Percentiles rank a stretch among this genome's conserved stretches.
Evolutionary conservation across 1,140 invertebrate species (phyloP).

Genomic region (Theocolax elegans): DNA sequence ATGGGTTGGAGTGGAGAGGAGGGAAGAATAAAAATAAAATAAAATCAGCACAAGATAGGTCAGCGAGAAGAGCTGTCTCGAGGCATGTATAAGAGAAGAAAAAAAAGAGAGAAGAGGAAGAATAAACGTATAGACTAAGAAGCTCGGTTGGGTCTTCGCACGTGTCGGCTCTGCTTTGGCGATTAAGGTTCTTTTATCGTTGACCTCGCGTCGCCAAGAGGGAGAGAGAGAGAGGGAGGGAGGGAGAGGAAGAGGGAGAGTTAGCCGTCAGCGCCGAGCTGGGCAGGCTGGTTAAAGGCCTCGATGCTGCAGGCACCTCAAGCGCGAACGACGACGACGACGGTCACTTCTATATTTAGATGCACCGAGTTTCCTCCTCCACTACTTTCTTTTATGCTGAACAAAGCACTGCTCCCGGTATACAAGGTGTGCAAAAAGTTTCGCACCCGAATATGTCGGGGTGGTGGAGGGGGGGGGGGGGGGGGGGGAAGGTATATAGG

Average conservation of each 20-base stretch:
- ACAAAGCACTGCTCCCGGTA: conserved; percentile 60
- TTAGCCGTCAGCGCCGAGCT: too few relatives aligned
- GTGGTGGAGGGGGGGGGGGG: too few relatives aligned
- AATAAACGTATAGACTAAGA: background rate
- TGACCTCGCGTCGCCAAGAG: conserved; percentile 22
- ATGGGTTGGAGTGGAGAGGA: too few relatives aligned
- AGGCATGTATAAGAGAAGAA: background rate
- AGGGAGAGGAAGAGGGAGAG: background rate
- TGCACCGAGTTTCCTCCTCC: conserved; percentile 62
- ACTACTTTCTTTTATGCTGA: conserved; percentile 58
- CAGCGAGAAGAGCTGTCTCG: background rate
- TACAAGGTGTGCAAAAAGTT: conserved; percentile 54
- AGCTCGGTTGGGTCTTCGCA: background rate
- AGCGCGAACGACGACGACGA: conserved; percentile 55
- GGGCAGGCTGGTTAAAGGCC: too few relatives aligned
- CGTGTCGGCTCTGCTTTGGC: background rate
- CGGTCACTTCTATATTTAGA: conserved; percentile 68
- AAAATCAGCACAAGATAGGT: too few relatives aligned
- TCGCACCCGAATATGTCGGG: background rate
- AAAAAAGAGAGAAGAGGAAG: background rate
- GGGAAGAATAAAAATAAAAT: too few relatives aligned
- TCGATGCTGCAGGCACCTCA: conserved; percentile 56
- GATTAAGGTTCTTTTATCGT: conserved; percentile 11
- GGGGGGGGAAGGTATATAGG: conserved; percentile 35
- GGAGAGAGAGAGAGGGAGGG: background rate